These are phyloP conservation scores for Cebus imitator DNA, from an alignment of 2,113 vertebrate species.

Conservation along the genomic window DNA sequence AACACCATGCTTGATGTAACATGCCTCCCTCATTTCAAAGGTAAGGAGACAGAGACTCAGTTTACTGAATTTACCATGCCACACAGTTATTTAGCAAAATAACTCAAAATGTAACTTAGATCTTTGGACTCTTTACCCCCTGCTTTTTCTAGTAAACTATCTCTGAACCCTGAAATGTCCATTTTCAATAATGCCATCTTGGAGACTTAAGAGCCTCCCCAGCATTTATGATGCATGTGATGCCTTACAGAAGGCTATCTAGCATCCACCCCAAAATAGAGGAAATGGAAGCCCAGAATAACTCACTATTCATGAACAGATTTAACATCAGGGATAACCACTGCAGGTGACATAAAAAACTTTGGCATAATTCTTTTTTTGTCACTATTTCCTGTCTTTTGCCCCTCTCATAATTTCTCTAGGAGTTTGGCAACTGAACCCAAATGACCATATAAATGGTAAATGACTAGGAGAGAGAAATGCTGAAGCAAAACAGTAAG, in stretches of 20 bases:
- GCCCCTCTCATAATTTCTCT: neutral
- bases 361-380: neutral
- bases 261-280: neutral
- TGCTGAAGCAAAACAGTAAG: neutral
- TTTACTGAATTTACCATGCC: neutral
- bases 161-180: neutral
- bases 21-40: neutral
- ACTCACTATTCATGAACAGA: neutral
- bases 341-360: neutral
- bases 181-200: neutral
- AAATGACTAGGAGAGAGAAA: constrained; percentile 21
- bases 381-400: neutral
- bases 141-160: neutral
- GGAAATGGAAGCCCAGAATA: neutral
- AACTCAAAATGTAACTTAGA: neutral
- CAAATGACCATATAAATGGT: neutral
- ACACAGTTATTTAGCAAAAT: neutral
- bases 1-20: neutral
- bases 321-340: neutral
- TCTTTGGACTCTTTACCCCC: neutral
- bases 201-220: neutral
- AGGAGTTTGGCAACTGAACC: neutral
- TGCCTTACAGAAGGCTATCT: neutral
- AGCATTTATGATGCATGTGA: neutral
- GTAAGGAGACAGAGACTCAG: neutral